Percentiles rank a stretch among this genome's conserved stretches.
Conservation (phyloP, 2,113 vertebrate genomes). For the Papio anubis region DNA sequence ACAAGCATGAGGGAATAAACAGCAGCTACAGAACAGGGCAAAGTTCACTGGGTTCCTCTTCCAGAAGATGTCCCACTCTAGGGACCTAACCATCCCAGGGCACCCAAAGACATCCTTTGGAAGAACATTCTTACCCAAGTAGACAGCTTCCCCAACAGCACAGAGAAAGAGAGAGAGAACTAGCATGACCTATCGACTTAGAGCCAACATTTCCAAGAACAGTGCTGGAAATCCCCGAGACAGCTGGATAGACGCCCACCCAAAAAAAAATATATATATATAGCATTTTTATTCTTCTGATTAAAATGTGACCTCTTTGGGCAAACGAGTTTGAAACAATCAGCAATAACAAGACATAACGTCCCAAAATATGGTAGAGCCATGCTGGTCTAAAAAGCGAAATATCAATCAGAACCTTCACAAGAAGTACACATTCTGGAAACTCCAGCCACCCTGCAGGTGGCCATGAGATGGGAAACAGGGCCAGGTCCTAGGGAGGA, state of each 20-base stretch:
- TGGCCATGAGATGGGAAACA: background rate
- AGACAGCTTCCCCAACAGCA: background rate
- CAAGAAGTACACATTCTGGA: background rate
- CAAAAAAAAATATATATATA: background rate
- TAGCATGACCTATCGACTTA: rapidly evolving
- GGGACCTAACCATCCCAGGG: background rate
- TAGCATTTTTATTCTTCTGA: conserved; percentile 23
- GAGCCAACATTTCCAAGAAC: conserved; percentile 54
- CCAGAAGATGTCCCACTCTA: background rate
- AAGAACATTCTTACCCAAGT: background rate
- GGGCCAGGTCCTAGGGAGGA: background rate
- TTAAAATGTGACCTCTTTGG: conserved; percentile 13
- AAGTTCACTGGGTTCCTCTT: rapidly evolving
- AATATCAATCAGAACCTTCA: background rate
- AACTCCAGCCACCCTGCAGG: background rate
- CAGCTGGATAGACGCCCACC: conserved; percentile 67
- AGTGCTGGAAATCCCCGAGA: conserved; percentile 68
- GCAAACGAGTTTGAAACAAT: background rate
- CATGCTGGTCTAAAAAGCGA: background rate
- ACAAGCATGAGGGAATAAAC: rapidly evolving
- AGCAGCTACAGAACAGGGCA: background rate
- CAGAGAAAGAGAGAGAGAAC: background rate
- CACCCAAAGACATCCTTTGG: background rate
- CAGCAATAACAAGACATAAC: background rate
- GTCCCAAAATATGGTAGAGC: background rate